These are phyloP conservation scores for Indri indri DNA, from an alignment of 2,113 vertebrate genomes.

Conservation along the genomic window DNA sequence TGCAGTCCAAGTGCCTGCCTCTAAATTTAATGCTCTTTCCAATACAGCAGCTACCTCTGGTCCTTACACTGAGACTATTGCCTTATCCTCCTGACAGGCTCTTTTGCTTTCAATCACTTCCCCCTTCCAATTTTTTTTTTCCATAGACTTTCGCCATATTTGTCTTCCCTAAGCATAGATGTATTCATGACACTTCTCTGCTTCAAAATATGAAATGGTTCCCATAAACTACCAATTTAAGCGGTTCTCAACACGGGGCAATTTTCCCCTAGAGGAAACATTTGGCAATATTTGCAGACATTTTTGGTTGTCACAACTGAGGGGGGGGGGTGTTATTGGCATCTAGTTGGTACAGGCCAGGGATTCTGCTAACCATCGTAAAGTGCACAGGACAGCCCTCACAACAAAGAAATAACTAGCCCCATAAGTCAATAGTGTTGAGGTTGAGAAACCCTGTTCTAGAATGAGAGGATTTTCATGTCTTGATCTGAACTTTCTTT, in stretches of 20 bases:
- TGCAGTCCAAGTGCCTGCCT: neutral
- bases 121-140: neutral
- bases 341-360: neutral
- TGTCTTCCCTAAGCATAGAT: neutral
- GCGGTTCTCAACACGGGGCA: neutral
- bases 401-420: neutral
- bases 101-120: neutral
- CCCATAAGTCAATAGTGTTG: neutral
- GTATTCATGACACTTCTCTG: neutral
- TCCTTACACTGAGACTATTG: neutral
- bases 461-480: neutral
- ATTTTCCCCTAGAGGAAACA: neutral
- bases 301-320: neutral
- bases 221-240: conserved; percentile 8
- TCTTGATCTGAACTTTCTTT: conserved; percentile 21
- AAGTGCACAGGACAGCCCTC: neutral
- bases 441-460: neutral
- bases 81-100: neutral
- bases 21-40: neutral
- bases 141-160: neutral
- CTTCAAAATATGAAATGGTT: conserved; percentile 33
- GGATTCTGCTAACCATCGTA: neutral
- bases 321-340: neutral
- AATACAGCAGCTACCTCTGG: neutral
- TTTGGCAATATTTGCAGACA: conserved; percentile 7